Evolutionary conservation across 2,797 vertebrate genomes (phyloP), one percentile per base, ranked within the genome.

Genomic region (Lerista edwardsae): DNA sequence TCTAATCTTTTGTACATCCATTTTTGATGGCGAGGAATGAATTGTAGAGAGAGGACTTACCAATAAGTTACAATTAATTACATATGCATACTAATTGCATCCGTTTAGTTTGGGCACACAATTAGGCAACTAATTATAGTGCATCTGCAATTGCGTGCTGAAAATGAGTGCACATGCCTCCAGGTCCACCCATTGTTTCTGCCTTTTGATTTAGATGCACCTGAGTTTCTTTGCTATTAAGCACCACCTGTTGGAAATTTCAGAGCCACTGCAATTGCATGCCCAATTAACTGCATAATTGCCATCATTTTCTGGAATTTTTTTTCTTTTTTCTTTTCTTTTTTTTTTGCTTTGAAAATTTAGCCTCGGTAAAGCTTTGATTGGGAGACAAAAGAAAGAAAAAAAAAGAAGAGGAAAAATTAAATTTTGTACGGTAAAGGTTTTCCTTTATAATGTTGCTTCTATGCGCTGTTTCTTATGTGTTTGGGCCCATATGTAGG

Each of bases 1-100:
- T 80, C 82, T 59, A 89, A 81, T 78, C 82, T 88, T 85, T 83
- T 80, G 87, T 76, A 80, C 75, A 91, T 87, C 74, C 88, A 80
- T 88, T 72, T 90, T 91, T 88, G 89, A 82, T 4, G 39, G 87
- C 90, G 90, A 88, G 74, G 76, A 89, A 93, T 88, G 78, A 69
- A 59, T 79, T 89, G 64, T 76, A 61, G 67, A 79, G 68, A 71
- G 67, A 91, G n/a, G 1, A 61, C 81, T 89, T 91, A 87, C 88
- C 93, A 93, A 90, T 92, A 95, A 88, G 92, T 90, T 91, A 90
- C 87, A 90, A 89, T 92, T 94, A 94, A 94, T 95, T 92, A 92
- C 85, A 87, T 36, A 74, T 86, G 75, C 75, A 68, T 84, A 59
- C 69, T 79, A 81, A 88, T 44, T 75, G 75, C 57, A 73, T 69